A percentile compares a stretch with the other conserved stretches of the same genome.
phyloP scores from a whole-genome alignment of 2,888 invertebrate genomes.

The Microctonus brassicae region DNA sequence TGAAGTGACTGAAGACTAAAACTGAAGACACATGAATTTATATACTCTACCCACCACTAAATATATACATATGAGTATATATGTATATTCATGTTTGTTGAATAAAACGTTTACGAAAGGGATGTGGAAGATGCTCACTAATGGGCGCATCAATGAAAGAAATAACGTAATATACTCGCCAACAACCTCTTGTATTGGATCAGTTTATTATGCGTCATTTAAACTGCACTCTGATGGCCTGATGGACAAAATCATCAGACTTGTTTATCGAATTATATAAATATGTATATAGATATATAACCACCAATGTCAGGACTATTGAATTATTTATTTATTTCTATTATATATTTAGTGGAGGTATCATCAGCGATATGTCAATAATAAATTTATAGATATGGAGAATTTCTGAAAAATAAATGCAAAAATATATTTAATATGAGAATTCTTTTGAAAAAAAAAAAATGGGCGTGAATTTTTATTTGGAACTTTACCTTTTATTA shows the following conservation, averaged over 20 bases:
- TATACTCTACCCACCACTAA: slow-evolving; percentile 51
- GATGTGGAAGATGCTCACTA: slow-evolving; percentile 42
- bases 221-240: slow-evolving; percentile 36
- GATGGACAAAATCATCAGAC: not conserved
- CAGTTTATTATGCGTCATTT: slow-evolving; percentile 52
- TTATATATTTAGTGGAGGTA: too few species aligned
- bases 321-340: slow-evolving; percentile 47
- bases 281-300: too few species aligned
- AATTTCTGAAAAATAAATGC: not conserved
- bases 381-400: not conserved
- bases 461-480: not conserved
- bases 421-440: not conserved
- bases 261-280: not conserved
- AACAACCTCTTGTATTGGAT: slow-evolving; percentile 44
- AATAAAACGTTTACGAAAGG: slow-evolving; percentile 49
- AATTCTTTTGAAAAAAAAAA: not conserved
- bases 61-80: slow-evolving; percentile 10
- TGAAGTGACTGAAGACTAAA: slow-evolving; percentile 41
- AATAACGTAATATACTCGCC: slow-evolving; percentile 45
- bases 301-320: slow-evolving; percentile 43
- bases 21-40: slow-evolving; percentile 37
- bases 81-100: slow-evolving; percentile 48
- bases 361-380: not conserved
- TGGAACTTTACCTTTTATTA: too few species aligned
- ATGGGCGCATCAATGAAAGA: slow-evolving; percentile 55